Evolutionary conservation across 2,888 invertebrate species (phyloP), one percentile per base, ranked within the genome.

Genomic region (Ametastegia equiseti): DNA sequence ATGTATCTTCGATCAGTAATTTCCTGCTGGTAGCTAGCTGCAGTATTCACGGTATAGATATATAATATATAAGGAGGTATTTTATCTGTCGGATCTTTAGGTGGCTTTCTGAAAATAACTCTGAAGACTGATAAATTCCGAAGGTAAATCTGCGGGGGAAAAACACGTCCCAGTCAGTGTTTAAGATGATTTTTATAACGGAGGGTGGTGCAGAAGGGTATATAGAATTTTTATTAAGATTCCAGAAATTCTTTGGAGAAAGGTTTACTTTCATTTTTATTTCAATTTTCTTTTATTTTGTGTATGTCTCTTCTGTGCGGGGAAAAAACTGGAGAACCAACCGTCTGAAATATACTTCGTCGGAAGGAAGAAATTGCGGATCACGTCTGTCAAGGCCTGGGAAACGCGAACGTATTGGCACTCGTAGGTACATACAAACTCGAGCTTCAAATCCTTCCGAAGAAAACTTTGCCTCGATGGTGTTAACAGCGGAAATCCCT

Each of bases 1-100:
- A 15, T 33, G 30, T 75, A 50, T 75, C 75, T 75, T 19, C 19
- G 75, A 75, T 75, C 75, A 75, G 75, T 54, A 75, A 75, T 75
- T 75, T 75, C 75, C 75, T 75, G 19, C 54, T 75, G 45, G 5
- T 30, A 27, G 30, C 15, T 39, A 36, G 67, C 13, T 23, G 9
- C 19, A n/a, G n/a, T 4, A 19, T 54, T 7, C 42, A 54, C n/a
- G 13, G 19, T 30, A 2, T 9, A n/a, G n/a, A n/a, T n/a, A n/a
- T n/a, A n/a, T n/a, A n/a, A n/a, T n/a, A n/a, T n/a, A n/a, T 30
- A 63, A 9, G 7, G 71, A 71, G 71, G 11, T 11, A 54, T 75
- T 50, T 50, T 39, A 36, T 75, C 75, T 75, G 36, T 1, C 2
- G 6, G 36, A 75, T 36, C 13, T 15, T 30, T 11, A 23, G 4